These are phyloP conservation scores for Zonotrichia leucophrys DNA, from an alignment of 2,113 vertebrate species.

Conservation along the genomic window DNA sequence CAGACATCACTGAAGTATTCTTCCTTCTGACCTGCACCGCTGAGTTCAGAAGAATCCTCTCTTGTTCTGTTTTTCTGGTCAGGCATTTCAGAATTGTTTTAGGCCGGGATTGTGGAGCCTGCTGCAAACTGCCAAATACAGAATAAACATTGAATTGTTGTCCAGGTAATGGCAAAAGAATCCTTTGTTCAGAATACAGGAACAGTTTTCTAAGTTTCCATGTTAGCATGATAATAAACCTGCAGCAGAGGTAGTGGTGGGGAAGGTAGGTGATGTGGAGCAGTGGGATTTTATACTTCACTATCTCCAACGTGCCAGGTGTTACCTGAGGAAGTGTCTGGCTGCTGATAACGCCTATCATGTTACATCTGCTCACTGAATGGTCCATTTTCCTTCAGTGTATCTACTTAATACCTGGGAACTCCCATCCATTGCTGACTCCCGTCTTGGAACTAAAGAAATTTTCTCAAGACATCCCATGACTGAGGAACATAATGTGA, in stretches of 20 bases:
- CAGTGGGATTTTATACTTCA: background rate
- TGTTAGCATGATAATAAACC: background rate
- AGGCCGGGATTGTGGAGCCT: background rate
- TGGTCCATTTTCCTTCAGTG: background rate
- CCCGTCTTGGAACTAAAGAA: background rate
- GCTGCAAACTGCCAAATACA: background rate
- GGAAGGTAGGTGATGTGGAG: background rate
- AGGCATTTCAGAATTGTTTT: background rate
- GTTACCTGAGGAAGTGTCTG: background rate
- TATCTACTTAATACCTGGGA: background rate
- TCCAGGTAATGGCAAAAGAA: background rate
- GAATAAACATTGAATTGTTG: background rate
- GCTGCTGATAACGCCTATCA: background rate
- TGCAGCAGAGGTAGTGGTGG: background rate
- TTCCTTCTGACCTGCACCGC: background rate
- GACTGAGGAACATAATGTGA: background rate
- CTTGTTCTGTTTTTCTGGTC: background rate
- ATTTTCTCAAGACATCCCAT: background rate
- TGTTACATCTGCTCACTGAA: background rate
- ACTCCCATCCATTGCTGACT: background rate
- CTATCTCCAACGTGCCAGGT: background rate
- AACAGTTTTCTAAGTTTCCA: background rate
- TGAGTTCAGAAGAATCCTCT: background rate
- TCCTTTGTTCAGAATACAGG: background rate
- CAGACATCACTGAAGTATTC: background rate